Base-by-base conservation (phyloP, 1,140 invertebrate species). In the Ostrea edulis region DNA sequence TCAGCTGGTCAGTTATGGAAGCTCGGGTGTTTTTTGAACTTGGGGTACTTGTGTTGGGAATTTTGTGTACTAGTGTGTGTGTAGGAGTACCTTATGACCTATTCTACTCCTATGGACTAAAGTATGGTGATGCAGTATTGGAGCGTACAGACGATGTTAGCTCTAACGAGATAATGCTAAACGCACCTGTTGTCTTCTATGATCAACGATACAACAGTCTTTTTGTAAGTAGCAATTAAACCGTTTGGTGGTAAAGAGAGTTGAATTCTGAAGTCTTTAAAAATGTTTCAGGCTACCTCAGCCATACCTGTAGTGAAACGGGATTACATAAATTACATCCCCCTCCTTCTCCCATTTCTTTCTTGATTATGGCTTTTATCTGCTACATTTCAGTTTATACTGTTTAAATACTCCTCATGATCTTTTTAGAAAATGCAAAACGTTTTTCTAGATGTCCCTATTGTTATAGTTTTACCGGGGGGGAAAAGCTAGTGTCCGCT, bases 161-260 rank as follows among this genome's bases (percentile, higher is more conserved):
- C 62, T 95, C 95, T 8, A 91, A 93, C 8, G 95, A 95, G 91
- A 90, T 96, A 82, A 55, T 89, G n/a, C 95, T 97, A 44, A 94
- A 95, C 87, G 96, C 96, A 4, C 97, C 97, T 0, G 96, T 98
- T 84, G 94, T 95, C 8, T 97, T 97, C 94, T 97, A 96, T 94
- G 96, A 97, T 91, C 96, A 96, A 77, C 94, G 95, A 82, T 97
- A 97, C 94, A 96, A 96, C 68, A 96, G 96, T 53, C 95, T 97
- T 92, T 97, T 96, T 95, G 97, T 98, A 95, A 97, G 97, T 97
- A 91, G 12, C 3, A 12, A n/a, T n/a, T n/a, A 8, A 14, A 25
- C 25, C 4, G 1, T 71, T 71, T 25, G n/a, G n/a, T n/a, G n/a
- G n/a, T n/a, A n/a, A n/a, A n/a, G n/a, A n/a, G n/a, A n/a, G n/a